Evolutionary conservation across 1,140 invertebrate species (phyloP).

Genomic region (Drosophila dunni): DNA sequence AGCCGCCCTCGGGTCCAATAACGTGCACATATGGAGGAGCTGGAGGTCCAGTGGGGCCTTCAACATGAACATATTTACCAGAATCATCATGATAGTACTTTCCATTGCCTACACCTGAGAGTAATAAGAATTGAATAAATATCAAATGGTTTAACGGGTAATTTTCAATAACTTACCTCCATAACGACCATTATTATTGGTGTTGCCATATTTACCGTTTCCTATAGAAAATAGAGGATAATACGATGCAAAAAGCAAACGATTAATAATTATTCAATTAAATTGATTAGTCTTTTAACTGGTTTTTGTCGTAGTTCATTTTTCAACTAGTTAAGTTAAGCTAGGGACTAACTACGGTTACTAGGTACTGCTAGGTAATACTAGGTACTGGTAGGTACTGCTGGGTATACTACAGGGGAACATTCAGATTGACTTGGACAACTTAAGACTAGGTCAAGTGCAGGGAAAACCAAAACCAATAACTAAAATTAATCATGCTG

Average conservation of each 20-base stretch:
- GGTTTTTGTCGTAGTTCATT: slow-evolving; percentile 11
- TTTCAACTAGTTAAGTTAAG: slow-evolving; percentile 46
- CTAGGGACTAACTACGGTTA: slow-evolving; percentile 56
- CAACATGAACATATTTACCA: slow-evolving; percentile 85
- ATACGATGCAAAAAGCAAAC: slow-evolving; percentile 37
- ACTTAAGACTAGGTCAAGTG: slow-evolving; percentile 29
- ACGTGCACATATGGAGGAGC: slow-evolving; percentile 85
- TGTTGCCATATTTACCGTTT: slow-evolving; percentile 73
- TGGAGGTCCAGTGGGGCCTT: slow-evolving; percentile 85
- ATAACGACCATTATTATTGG: slow-evolving; percentile 61
- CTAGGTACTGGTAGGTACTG: slow-evolving; percentile 40
- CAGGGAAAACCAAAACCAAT: slow-evolving; percentile 29
- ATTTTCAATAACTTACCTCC: slow-evolving; percentile 57
- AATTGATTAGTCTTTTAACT: slow-evolving; percentile 5
- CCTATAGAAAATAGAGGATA: slow-evolving; percentile 59
- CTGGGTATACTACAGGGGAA: slow-evolving; percentile 23
- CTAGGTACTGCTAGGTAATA: slow-evolving; percentile 12
- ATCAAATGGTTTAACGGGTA: background rate
- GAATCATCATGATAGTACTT: slow-evolving; percentile 86
- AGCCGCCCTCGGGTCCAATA: slow-evolving; percentile 82
- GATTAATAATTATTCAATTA: slow-evolving; percentile 58
- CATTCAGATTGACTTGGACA: slow-evolving; percentile 36
- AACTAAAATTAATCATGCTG: slow-evolving; percentile 11
- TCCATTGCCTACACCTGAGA: slow-evolving; percentile 74
- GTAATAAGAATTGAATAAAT: background rate